These are phyloP conservation scores for Myodes glareolus DNA, from an alignment of 2,113 vertebrate species.

Conservation along the genomic window DNA sequence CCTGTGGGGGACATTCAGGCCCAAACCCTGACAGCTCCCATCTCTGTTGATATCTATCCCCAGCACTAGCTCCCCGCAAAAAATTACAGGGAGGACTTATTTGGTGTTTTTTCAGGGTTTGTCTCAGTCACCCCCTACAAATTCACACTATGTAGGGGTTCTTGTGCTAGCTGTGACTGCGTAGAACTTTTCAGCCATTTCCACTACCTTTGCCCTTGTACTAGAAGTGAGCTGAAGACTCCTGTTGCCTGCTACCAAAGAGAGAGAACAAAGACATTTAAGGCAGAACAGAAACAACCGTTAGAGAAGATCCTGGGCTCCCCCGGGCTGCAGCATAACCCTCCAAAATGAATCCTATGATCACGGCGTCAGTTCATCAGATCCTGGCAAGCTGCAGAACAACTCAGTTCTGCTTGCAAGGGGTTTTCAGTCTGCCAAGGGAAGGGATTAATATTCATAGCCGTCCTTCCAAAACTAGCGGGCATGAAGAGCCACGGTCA, in stretches of 20 bases:
- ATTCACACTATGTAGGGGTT: neutral
- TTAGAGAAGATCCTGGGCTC: neutral
- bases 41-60: neutral
- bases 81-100: neutral
- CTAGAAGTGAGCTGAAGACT: neutral
- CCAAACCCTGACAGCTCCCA: neutral
- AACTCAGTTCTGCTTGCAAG: slow-evolving; percentile 10
- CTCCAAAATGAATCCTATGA: neutral
- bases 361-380: neutral
- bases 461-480: slow-evolving; percentile 55
- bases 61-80: neutral
- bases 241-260: neutral
- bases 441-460: slow-evolving; percentile 37
- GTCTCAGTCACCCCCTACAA: neutral
- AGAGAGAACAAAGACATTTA: neutral
- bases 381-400: neutral
- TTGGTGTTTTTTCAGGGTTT: neutral
- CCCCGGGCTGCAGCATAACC: neutral
- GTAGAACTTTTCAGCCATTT: neutral
- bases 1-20: neutral
- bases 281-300: neutral
- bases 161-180: neutral
- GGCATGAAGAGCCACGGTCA: slow-evolving; percentile 48
- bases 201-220: neutral
- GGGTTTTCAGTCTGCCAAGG: neutral